These are phyloP conservation scores for Diachasmimorpha longicaudata DNA, from an alignment of 1,140 invertebrate genomes.

Conservation along the genomic window DNA sequence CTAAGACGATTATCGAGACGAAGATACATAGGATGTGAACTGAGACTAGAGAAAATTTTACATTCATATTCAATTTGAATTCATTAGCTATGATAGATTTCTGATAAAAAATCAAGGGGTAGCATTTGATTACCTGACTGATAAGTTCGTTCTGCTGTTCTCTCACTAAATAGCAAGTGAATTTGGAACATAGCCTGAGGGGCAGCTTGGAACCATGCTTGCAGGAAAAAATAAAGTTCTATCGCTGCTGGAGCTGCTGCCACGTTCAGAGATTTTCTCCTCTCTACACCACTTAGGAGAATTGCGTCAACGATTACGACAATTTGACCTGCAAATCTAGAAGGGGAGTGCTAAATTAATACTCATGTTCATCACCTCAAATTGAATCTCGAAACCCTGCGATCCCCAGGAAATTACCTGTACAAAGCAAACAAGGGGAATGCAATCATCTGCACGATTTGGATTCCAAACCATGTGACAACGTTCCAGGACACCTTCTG, in stretches of 20 bases:
- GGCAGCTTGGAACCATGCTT: conserved; percentile 76
- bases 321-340: conserved; percentile 70
- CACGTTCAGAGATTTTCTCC: conserved; percentile 65
- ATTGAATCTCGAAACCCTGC: too few species aligned
- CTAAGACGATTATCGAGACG: conserved; percentile 70
- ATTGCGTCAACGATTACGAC: conserved; percentile 76
- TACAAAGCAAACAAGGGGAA: conserved; percentile 74
- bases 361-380: neutral
- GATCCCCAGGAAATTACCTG: conserved; percentile 60
- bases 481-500: conserved; percentile 49
- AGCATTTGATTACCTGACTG: conserved; percentile 46
- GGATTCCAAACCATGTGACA: conserved; percentile 64
- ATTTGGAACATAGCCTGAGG: conserved; percentile 73
- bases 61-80: neutral
- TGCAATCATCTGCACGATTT: conserved; percentile 65
- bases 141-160: conserved; percentile 30
- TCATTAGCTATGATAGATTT: too few species aligned
- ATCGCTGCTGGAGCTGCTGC: conserved; percentile 68
- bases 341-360: conserved; percentile 23
- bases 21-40: conserved; percentile 70
- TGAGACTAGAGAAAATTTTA: conserved; percentile 59
- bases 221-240: conserved; percentile 75
- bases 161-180: conserved; percentile 64
- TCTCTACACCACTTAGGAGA: conserved; percentile 65
- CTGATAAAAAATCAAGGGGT: too few species aligned